Base-by-base conservation (phyloP, 2,797 vertebrate species). In the Pelobates cultripes region DNA sequence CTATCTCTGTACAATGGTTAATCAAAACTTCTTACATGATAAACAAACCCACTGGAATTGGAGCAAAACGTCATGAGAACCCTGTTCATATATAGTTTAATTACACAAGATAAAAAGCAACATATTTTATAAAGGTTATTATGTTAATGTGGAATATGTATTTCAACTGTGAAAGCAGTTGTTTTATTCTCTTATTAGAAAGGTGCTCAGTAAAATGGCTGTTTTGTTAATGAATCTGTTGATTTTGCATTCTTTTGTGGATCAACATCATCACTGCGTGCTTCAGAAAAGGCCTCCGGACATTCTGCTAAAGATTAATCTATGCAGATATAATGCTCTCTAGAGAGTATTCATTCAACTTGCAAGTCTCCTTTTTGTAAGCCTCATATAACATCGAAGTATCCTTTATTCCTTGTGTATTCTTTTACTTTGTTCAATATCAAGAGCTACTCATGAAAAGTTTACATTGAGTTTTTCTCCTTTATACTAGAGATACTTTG, bases 161-260 rank as follows among this genome's bases (percentile, higher is more conserved):
- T 1, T 28, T 28, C 28, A 28, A 28, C 28, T 28, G 28, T 28
- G 28, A 28, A 28, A 28, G 28, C 28, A 28, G 28, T 28, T 28
- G 28, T 28, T 28, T 28, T 28, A 28, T 28, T 28, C 28, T 28
- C 28, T 28, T 28, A 28, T 28, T 28, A 28, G 2, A 61, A 61
- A 14, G 5, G 7, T 51, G 47, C 47, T 51, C 5, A 6, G 47
- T 51, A 51, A 51, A 51, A 51, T 51, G 14, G 55, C 2, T 57
- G 55, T 15, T 57, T 57, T 57, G 3, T 57, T 57, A 57, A 64
- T 77, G 40, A 77, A 44, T 63, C 13, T 77, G 68, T 77, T 64
- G 74, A n/a, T 71, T 82, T 72, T 77, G 67, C 40, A 72, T 82
- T 77, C 68, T 77, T 81, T 53, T 81, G 57, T 15, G 45, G 79